Evolutionary conservation across 2,888 invertebrate genomes (phyloP), one percentile per base, ranked within the genome.

Genomic region (Tetanocera ferruginea): DNA sequence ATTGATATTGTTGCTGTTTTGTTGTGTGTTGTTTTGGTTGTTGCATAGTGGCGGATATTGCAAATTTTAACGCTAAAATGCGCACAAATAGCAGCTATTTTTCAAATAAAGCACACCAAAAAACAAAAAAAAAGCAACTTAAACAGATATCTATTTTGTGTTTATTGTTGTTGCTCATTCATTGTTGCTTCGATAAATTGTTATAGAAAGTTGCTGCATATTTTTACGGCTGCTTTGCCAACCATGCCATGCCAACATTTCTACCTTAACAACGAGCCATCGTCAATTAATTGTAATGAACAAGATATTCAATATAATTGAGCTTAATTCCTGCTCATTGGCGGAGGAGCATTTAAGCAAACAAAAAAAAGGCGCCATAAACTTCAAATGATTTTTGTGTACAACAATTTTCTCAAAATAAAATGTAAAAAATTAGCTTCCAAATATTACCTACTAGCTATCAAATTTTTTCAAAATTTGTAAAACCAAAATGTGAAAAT

Each of bases 1-100:
- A 19, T 34, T 67, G 66, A 67, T 34, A 28, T 66, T 66, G 8
- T 34, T 64, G 69, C 28, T 69, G 69, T 49, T n/a, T n/a, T 69
- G 49, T 69, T 69, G 67, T 17, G n/a, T 70, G 52, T 70, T 70
- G 51, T 69, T 69, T 52, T 31, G 52, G 55, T 57, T 55, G 9
- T 49, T 23, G n/a, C 67, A 67, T 49, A 25, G 34, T 52, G 70
- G 71, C 72, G 72, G 72, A 72, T 72, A 60, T 72, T 72, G 72
- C 57, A 72, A 57, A 72, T 60, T 72, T 72, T 72, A 37, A 72
- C 57, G 72, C 72, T 60, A 60, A 72, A 72, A 57, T 72, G 72
- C 57, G 57, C 72, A 72, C 60, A 60, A 72, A 37, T 60, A 43
- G 28, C 23, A 62, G 62, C 28, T 11, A 19, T 37, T 34, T 66